Evolutionary conservation across 1,140 invertebrate genomes (phyloP).

Genomic region (Pseudomyrmex sp.): DNA sequence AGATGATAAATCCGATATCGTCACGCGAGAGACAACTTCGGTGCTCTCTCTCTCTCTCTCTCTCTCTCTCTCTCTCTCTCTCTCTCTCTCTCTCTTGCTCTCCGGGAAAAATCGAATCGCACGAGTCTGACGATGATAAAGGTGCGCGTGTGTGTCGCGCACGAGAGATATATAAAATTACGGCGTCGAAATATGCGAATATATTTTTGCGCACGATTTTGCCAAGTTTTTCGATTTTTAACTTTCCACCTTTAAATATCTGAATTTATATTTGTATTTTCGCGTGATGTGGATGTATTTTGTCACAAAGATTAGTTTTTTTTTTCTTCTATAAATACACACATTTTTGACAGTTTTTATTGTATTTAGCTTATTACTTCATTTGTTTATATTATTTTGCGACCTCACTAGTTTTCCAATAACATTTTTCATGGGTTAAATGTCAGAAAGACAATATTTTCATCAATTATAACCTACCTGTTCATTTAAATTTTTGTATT

Average conservation of each 20-base stretch:
- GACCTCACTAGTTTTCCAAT: too few species aligned
- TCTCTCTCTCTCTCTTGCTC: constrained; percentile 30
- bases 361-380: too few species aligned
- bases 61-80: constrained; percentile 40
- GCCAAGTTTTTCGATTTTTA: background rate
- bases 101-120: constrained; percentile 47
- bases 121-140: constrained; percentile 17
- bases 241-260: background rate
- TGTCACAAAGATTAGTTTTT: too few species aligned
- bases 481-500: too few species aligned
- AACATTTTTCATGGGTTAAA: too few species aligned
- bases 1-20: constrained; percentile 56
- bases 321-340: too few species aligned
- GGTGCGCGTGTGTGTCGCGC: constrained; percentile 11
- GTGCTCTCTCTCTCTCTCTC: constrained; percentile 28
- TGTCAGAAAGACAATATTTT: too few species aligned
- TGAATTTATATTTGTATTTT: too few species aligned
- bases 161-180: constrained; percentile 26
- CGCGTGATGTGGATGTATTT: too few species aligned
- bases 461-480: too few species aligned
- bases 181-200: background rate
- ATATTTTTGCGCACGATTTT: background rate
- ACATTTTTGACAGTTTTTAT: too few species aligned
- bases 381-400: too few species aligned
- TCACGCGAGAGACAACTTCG: constrained; percentile 48